phyloP scores from a whole-genome alignment of 2,888 invertebrate genomes.

The Drosophila lacicola region DNA sequence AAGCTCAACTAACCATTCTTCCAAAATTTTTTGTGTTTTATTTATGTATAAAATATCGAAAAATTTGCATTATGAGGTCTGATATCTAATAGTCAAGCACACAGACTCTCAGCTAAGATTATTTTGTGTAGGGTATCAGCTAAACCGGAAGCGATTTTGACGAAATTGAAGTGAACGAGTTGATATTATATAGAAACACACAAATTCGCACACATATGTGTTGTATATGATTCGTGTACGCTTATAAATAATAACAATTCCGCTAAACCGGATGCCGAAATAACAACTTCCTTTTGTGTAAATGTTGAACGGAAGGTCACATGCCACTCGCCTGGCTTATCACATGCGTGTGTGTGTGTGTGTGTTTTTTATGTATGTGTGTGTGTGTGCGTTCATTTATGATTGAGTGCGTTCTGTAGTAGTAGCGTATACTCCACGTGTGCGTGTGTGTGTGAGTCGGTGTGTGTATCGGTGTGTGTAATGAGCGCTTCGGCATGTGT shows the following conservation, averaged over 20 bases:
- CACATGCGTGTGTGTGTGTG: conserved; percentile 26
- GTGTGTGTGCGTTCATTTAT: conserved; percentile 60
- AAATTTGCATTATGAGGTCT: too few relatives aligned
- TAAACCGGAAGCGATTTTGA: conserved; percentile 33
- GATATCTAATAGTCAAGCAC: background rate
- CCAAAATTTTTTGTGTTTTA: too few relatives aligned
- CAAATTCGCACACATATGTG: background rate
- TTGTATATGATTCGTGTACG: conserved; percentile 36
- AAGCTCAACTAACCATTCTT: too few relatives aligned
- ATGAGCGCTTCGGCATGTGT: conserved; percentile 54
- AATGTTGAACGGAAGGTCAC: conserved; percentile 72
- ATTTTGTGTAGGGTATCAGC: conserved; percentile 8
- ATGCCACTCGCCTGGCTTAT: conserved; percentile 56
- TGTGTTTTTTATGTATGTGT: conserved; percentile 27
- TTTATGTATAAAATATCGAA: too few relatives aligned
- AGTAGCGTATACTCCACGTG: conserved; percentile 9
- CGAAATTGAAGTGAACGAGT: conserved; percentile 23
- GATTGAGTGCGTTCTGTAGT: conserved; percentile 69
- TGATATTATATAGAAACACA: conserved; percentile 3
- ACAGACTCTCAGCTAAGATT: background rate
- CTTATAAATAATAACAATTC: conserved; percentile 78
- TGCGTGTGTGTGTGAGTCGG: conserved; percentile 10
- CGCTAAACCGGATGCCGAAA: conserved; percentile 78
- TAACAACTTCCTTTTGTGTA: conserved; percentile 80
- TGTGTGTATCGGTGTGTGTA: conserved; percentile 46